phyloP scores from a whole-genome alignment of 2,113 vertebrate genomes.

The Antechinus stuartii region DNA sequence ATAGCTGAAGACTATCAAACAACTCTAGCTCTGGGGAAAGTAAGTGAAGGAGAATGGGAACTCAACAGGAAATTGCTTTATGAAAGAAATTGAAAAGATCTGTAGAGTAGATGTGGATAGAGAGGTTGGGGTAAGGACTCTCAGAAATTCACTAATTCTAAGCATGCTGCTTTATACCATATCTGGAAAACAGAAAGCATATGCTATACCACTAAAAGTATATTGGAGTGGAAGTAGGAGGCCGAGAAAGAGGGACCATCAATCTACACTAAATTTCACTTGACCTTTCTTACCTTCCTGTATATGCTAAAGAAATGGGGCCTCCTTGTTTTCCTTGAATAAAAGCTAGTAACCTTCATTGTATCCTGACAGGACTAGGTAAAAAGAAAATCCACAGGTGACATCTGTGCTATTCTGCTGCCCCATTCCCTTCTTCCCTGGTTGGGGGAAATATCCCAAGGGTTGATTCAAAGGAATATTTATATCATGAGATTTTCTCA shows the following conservation, averaged over 20 bases:
- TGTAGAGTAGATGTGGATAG: slow-evolving; percentile 60
- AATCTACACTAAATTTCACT: neutral
- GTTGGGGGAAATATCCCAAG: neutral
- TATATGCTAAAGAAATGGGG: neutral
- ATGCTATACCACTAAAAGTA: slow-evolving; percentile 60
- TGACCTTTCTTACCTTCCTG: neutral
- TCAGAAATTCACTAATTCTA: slow-evolving; percentile 67
- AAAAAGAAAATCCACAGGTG: slow-evolving; percentile 48
- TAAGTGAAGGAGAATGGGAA: slow-evolving; percentile 53
- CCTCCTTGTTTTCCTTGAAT: slow-evolving; percentile 54
- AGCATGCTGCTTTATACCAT: slow-evolving; percentile 66
- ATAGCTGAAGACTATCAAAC: slow-evolving; percentile 44
- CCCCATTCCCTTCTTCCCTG: slow-evolving; percentile 52
- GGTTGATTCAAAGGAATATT: slow-evolving; percentile 66
- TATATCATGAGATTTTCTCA: slow-evolving; percentile 54
- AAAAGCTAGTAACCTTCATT: neutral
- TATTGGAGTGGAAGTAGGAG: neutral
- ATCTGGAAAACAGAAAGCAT: slow-evolving; percentile 70
- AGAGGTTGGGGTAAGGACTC: slow-evolving; percentile 46
- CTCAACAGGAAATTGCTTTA: slow-evolving; percentile 51
- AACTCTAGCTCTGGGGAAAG: neutral
- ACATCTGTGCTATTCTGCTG: slow-evolving; percentile 59
- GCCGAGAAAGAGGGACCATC: neutral
- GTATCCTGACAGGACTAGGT: neutral
- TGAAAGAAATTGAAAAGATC: slow-evolving; percentile 77